Percentiles rank a stretch among this genome's conserved stretches.
Conservation (phyloP, 2,797 vertebrate genomes). For the Spheniscus humboldti region DNA sequence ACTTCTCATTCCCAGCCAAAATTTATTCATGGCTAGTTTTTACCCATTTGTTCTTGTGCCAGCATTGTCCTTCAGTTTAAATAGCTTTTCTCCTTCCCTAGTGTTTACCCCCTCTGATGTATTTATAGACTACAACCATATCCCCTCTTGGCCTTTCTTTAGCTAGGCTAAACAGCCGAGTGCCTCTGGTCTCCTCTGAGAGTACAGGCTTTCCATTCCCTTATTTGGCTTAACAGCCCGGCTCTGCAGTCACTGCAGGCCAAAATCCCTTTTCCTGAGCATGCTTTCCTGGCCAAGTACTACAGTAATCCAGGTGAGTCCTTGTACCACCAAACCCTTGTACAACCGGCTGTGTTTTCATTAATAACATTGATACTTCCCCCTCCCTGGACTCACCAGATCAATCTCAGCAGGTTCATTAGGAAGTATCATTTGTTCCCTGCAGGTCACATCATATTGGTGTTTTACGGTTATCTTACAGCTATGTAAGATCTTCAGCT, state of each 20-base stretch:
- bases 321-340: not conserved
- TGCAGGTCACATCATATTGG: not conserved
- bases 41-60: conserved; percentile 55
- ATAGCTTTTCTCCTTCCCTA: conserved; percentile 47
- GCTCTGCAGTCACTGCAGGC: not conserved
- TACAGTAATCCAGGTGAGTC: not conserved
- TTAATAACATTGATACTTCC: not conserved
- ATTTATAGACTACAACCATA: conserved; percentile 65
- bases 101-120: conserved; percentile 61
- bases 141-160: conserved; percentile 59
- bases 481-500: not conserved
- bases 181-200: conserved; percentile 45
- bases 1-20: conserved; percentile 50
- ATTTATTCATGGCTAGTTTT: conserved; percentile 48
- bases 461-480: not conserved
- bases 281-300: not conserved
- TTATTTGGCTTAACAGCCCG: conserved; percentile 35
- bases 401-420: not conserved
- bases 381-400: not conserved
- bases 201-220: conserved; percentile 46
- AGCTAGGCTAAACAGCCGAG: conserved; percentile 40
- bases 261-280: not conserved
- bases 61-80: conserved; percentile 62
- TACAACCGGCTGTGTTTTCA: not conserved
- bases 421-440: not conserved